These are phyloP conservation scores for Epicauta chinensis DNA, from an alignment of 1,140 invertebrate genomes.

Conservation along the genomic window DNA sequence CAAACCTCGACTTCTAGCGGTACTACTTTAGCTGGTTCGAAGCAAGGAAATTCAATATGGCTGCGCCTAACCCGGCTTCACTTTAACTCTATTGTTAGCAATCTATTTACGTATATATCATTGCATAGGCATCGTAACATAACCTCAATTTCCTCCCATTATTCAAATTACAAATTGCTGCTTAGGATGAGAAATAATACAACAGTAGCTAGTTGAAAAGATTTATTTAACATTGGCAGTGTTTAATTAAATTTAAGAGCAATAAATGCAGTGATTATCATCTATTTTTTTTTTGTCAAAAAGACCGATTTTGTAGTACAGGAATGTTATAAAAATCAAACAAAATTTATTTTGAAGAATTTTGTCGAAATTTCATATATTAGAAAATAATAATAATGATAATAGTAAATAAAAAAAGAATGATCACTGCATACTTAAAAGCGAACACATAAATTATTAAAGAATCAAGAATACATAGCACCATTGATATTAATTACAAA, in stretches of 20 bases:
- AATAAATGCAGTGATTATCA: conserved; percentile 12
- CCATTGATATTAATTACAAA: conserved; percentile 34
- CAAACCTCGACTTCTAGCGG: no score
- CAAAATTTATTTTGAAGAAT: background rate
- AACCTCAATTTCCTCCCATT: no score
- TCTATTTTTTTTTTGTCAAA: conserved; percentile 15
- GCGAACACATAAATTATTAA: conserved; percentile 21
- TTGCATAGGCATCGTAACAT: no score
- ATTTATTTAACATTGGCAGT: conserved; percentile 34
- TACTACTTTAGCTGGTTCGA: no score
- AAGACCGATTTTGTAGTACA: no score
- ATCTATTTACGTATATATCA: no score
- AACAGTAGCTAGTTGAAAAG: background rate
- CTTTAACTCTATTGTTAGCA: no score
- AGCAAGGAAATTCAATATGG: no score
- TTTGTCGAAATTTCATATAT: background rate
- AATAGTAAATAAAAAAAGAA: conserved; percentile 1
- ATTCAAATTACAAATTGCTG: no score
- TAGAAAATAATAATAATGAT: background rate
- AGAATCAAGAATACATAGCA: conserved; percentile 24
- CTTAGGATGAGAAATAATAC: background rate
- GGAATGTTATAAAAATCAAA: conserved; percentile 19
- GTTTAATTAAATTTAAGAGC: conserved; percentile 21
- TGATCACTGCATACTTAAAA: conserved; percentile 16
- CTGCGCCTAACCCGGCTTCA: no score